Evolutionary conservation across 2,113 vertebrate genomes (phyloP), one percentile per base, ranked within the genome.

Genomic region (Xiphorhynchus elegans): DNA sequence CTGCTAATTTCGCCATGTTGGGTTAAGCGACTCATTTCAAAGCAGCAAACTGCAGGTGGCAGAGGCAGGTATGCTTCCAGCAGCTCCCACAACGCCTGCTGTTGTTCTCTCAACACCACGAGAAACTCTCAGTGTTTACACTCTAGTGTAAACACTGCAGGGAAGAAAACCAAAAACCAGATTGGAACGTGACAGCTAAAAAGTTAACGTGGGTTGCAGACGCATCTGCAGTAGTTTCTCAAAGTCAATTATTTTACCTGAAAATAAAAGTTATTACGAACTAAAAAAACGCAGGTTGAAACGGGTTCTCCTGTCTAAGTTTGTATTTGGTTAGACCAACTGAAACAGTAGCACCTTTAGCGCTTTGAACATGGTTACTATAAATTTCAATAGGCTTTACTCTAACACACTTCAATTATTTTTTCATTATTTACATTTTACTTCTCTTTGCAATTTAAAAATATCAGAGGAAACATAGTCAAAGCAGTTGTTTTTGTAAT

Each of bases 1-100:
- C 44, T 44, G 42, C 62, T 62, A 21, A 69, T 33, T 62, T 47
- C 72, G 63, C 37, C 10, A 10, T 5, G 44, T 37, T 52, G 67
- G 49, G 42, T 40, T 59, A 89, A 87, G 66, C 0, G 1, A 89
- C 56, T 64, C 10, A 86, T 79, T 85, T 90, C 70, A 90, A 81
- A 90, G 64, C 50, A 62, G 84, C 86, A 72, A 52, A 67, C 93
- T 93, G 60, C 96, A 96, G 95, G 93, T 89, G 88, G 93, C 88
- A 26, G 67, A 91, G 33, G 40, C 95, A 96, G 83, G 90, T 90
- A 86, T 0, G 2, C 47, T 81, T 94, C 90, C 95, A 95, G 77
- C 62, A 79, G 80, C 31, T 86, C n/a, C 3, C 63, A 95, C 63
- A 95, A 76, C 23, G 40, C 60, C 70, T 69, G 50, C 66, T 70